Evolutionary conservation across 1,140 invertebrate genomes (phyloP).

Genomic region (Macrostomum lignano): DNA sequence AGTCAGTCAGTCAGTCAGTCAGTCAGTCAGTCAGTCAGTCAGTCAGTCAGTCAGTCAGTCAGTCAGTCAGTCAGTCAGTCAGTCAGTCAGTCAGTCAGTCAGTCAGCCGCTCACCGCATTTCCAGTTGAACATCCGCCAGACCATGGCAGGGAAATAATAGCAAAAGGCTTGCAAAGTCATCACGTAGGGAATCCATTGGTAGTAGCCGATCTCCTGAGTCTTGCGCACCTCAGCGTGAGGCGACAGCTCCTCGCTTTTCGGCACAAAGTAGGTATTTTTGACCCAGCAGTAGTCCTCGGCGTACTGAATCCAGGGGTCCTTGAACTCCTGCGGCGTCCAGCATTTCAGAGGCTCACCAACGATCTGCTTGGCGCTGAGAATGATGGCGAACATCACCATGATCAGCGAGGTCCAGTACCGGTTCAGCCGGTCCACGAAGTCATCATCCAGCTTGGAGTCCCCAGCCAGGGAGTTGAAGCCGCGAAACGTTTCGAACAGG

Average conservation of each 20-base stretch:
- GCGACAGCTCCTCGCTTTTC: no score
- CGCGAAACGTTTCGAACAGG: no score
- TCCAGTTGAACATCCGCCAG: no score
- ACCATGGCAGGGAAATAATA: no score
- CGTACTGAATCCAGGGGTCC: slow-evolving; percentile 16
- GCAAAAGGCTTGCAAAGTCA: no score
- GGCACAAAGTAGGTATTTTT: slow-evolving; percentile 16
- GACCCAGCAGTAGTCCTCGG: slow-evolving; percentile 26
- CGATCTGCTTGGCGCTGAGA: slow-evolving; percentile 76
- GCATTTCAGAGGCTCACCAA: slow-evolving; percentile 35
- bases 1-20: slow-evolving; percentile 6
- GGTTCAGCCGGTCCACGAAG: slow-evolving; percentile 22
- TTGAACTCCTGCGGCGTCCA: slow-evolving; percentile 29
- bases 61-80: neutral
- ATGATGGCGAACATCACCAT: slow-evolving; percentile 24
- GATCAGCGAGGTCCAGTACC: slow-evolving; percentile 23
- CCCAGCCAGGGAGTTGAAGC: no score
- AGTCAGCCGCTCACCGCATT: neutral
- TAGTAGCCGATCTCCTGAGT: no score
- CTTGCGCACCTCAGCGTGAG: no score
- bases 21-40: slow-evolving; percentile 5
- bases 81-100: neutral
- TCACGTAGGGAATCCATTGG: no score
- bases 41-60: slow-evolving; percentile 5
- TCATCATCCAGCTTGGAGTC: slow-evolving; percentile 12